Percentiles rank a stretch among this genome's conserved stretches.
Conservation (phyloP, 1,140 invertebrate genomes). For the Lasioglossum baleicum region DNA sequence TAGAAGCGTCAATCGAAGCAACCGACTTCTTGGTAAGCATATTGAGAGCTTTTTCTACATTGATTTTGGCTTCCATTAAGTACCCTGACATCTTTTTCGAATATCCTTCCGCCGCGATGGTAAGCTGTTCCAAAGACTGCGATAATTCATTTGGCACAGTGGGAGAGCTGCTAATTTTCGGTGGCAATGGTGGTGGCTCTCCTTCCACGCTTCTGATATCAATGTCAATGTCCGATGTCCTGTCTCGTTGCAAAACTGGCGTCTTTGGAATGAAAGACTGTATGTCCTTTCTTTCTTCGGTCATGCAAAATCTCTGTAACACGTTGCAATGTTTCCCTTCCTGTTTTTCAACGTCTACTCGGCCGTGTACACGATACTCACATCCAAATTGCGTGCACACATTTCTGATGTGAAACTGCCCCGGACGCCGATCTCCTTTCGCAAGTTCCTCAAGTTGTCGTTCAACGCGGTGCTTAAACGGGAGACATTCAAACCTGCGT, state of each 20-base stretch:
- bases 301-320: not conserved
- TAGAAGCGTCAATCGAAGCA: not conserved
- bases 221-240: slow-evolving; percentile 26
- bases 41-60: slow-evolving; percentile 26
- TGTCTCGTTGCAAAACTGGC: slow-evolving; percentile 13
- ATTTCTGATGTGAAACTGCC: slow-evolving; percentile 39
- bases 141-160: not conserved
- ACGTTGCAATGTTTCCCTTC: not conserved
- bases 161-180: slow-evolving; percentile 24
- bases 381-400: not conserved
- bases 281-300: not conserved
- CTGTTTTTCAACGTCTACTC: not conserved
- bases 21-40: not conserved
- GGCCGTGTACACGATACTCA: not conserved
- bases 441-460: not conserved
- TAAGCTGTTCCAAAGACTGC: slow-evolving; percentile 18
- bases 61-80: slow-evolving; percentile 7
- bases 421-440: not conserved
- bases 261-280: not conserved
- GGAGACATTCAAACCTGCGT: slow-evolving; percentile 10
- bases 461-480: not conserved
- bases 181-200: slow-evolving; percentile 7
- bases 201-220: not conserved
- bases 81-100: not conserved
- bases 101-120: not conserved